A percentile compares a stretch with the other conserved stretches of the same genome.
Conservation (phyloP, 2,113 vertebrate genomes). For the Panurus biarmicus region DNA sequence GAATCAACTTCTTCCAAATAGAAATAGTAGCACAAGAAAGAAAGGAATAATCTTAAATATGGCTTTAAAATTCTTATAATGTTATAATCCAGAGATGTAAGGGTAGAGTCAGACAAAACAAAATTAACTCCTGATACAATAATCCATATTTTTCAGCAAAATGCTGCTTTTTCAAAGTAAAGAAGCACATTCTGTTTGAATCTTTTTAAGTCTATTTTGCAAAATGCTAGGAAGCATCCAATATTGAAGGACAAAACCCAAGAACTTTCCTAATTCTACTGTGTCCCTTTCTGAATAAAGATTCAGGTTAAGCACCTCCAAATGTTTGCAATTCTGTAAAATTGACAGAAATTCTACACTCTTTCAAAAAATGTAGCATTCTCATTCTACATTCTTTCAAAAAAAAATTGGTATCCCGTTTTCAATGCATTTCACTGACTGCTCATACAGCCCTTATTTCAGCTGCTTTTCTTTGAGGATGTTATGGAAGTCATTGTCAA, state of each 20-base stretch:
- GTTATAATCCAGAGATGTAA: background rate
- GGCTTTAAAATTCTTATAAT: background rate
- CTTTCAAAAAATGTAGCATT: background rate
- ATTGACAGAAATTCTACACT: background rate
- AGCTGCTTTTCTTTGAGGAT: background rate
- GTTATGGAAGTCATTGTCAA: background rate
- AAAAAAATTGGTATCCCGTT: background rate
- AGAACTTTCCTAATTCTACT: background rate
- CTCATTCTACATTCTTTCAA: background rate
- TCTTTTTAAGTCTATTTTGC: background rate
- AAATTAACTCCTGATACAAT: background rate
- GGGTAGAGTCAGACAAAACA: background rate
- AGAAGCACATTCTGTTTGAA: background rate
- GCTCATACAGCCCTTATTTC: background rate
- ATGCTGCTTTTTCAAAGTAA: background rate
- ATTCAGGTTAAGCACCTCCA: background rate
- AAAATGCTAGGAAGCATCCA: background rate
- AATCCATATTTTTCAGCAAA: background rate
- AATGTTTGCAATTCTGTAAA: background rate
- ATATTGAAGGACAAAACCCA: background rate
- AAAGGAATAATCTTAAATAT: background rate
- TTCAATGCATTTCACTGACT: background rate
- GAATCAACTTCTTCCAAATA: background rate
- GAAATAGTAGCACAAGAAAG: background rate
- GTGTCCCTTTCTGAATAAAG: background rate